Base-by-base conservation (phyloP, 2,113 vertebrate species). In the Chrysochloris asiatica region DNA sequence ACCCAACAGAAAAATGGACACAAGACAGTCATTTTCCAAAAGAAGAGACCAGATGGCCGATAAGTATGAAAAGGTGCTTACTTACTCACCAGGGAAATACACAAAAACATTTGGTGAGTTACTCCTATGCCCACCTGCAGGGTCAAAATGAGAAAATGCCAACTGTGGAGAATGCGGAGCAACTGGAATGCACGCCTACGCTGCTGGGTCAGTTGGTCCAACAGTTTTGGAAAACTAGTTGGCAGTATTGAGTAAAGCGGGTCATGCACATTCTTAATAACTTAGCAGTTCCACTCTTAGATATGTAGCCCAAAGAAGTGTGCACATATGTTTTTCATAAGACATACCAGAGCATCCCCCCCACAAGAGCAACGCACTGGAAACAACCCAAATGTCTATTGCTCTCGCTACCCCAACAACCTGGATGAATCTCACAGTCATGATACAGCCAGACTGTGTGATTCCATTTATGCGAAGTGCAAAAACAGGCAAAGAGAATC, bases 1-100 rank as follows among this genome's bases (percentile, higher is more conserved):
- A 10, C 24, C 5, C 52, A 82, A 65, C 41, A 36, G 67, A 50
- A 81, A 80, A 63, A 28, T 56, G 59, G 41, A 38, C 65, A 59
- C 47, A 16, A 47, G 48, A 73, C 48, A 72, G 65, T 72, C 24
- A 12, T 88, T 76, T 95, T 52, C 72, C 38, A 75, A 22, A 88
- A 48, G 79, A 54, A 80, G 47, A 41, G 4, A n/a, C 61, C 38
- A 69, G 36, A 52, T 59, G 59, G 54, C 22, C 48, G 22, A 13
- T 73, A 78, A 47, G 78, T 24, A 14, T 38, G 56, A 14, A 65
- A 30, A 38, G 65, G 19, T 41, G 30, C 26, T 80, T 2, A 36
- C 47, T 41, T 88, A 28, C 33, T 61, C 21, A 24, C 12, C 24
- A n/a, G 56, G 88, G 73, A 54, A 48, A 13, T 71, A 45, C 9